Evolutionary conservation across 2,888 invertebrate species (phyloP), one percentile per base, ranked within the genome.

Genomic region (Rhamnusium bicolor): DNA sequence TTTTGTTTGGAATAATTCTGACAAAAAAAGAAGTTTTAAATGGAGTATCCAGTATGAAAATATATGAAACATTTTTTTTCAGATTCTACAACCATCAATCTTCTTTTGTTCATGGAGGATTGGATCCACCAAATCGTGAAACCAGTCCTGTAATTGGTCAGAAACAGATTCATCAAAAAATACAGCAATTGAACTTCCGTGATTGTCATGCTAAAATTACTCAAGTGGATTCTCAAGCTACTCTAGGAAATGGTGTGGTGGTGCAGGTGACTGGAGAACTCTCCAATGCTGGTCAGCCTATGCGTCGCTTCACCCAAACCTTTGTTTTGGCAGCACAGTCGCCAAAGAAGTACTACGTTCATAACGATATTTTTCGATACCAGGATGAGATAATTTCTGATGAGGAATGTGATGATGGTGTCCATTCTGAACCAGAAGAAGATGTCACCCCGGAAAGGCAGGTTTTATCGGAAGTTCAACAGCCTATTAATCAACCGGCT

Each of bases 341-440:
- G 71, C 97, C 98, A 73, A 98, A 97, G 91, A 97, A 98, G 90
- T 99, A 98, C 90, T 99, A 98, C 88, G 98, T 99, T 75, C 97
- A 98, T 89, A 99, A 99, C 89, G 98, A 99, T 90, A 98, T 99
- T 89, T 99, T 99, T 90, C 95, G 98, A 79, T 99, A 98, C 89
- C 98, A 98, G 92, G 90, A 92, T 85, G 92, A 92, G 84, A 91
- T 92, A 61, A 92, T 92, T 83, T 89, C 87, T 46, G 91, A 91
- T 76, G 94, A 94, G 81, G 93, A 93, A 81, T 91, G 91, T 73
- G 90, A 90, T 73, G 86, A 86, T 16, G 90, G 89, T 68, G 90
- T 90, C 53, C 91, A 92, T 56, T 92, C 92, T 53, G 93, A 93
- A 84, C 90, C 90, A 61, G 94, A 93, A 83, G 93, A 93, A 82